Percentiles rank a stretch among this genome's conserved stretches.
Conservation (phyloP, 2,888 invertebrate species). For the Oligia latruncula region DNA sequence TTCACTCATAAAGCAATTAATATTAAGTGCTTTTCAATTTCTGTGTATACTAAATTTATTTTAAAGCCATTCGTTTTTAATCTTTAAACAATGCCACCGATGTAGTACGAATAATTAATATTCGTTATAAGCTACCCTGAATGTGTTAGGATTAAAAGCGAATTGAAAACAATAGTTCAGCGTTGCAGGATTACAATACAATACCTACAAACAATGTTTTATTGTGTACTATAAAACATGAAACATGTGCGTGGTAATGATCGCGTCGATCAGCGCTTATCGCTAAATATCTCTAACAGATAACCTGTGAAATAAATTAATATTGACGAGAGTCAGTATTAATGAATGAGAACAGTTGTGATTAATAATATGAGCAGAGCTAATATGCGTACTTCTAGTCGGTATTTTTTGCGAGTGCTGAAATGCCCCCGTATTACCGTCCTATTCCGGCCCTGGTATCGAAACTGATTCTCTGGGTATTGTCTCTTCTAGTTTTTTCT, state of each 20-base stretch:
- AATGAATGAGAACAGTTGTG: background rate
- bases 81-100: constrained; percentile 6
- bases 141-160: constrained; percentile 4
- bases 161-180: constrained; percentile 16
- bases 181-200: background rate
- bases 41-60: constrained; percentile 11
- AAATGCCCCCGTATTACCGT: background rate
- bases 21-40: constrained; percentile 15
- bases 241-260: background rate
- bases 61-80: background rate
- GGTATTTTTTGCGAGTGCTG: background rate
- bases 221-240: background rate
- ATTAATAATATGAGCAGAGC: too few relatives aligned
- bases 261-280: background rate
- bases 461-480: constrained; percentile 61
- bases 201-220: constrained; percentile 1
- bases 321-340: background rate
- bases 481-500: constrained; percentile 71
- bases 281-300: background rate
- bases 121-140: constrained; percentile 9
- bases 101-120: background rate
- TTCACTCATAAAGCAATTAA: constrained; percentile 9
- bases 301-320: background rate
- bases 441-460: constrained; percentile 50
- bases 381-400: background rate